Evolutionary conservation across 2,888 invertebrate species (phyloP), one percentile per base, ranked within the genome.

Genomic region (Macrophya annulata): DNA sequence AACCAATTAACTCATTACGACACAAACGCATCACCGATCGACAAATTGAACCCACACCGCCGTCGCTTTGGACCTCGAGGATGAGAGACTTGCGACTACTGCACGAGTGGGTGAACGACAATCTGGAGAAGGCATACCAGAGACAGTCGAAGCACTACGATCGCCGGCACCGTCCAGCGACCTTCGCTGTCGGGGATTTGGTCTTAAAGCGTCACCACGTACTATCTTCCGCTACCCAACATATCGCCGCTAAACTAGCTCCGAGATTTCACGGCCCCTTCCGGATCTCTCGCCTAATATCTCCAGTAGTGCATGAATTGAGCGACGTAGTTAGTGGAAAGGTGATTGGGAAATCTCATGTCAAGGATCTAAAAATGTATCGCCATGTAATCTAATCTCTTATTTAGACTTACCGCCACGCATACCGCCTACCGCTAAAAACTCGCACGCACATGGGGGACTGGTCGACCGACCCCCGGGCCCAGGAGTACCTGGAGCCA

Each of bases 191-290:
- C 0, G 86, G 86, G 0, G 87, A 87, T 21, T 4, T 25, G 40
- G 85, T 87, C 12, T 62, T 86, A 55, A 79, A 84, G 15, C 59
- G 85, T 8, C 79, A 88, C 12, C 86, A 82, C 31, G 68, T 84
- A 25, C 65, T 87, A 8, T 88, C 88, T 0, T 85, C 82, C 15
- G 86, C 87, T 0, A 77, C 84, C 0, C 85, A 86, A 45, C 40
- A 85, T 31, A 71, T 87, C 21, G 72, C 87, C 1, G 88, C 88
- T 9, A 89, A 89, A 51, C 83, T 89, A 0, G 85, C 86, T 0
- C 86, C 87, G 0, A 87, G 84, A 48, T 89, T 74, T 62, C 74
- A 86, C 9, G 88, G 87, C 1, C 87, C 87, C 5, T 88, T 84
- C 68, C 31, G 45, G 0, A 55, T 88, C 12, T 55, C 68, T 12